Evolutionary conservation across 1,140 invertebrate species (phyloP).

Genomic region (Diorhabda elongata): DNA sequence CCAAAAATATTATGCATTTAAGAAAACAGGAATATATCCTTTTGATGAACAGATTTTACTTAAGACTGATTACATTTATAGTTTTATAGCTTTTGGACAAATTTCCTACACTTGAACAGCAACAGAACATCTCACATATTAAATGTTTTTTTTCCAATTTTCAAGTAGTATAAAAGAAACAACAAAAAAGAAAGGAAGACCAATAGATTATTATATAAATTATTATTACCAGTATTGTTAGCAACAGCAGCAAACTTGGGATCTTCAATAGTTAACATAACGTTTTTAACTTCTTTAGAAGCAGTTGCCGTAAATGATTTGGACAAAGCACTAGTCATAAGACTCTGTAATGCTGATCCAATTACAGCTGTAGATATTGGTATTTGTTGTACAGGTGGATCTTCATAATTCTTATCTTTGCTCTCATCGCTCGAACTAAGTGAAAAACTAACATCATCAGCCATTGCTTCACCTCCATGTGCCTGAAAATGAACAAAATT

Average conservation of each 20-base stretch:
- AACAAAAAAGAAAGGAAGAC: too few relatives aligned
- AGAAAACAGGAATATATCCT: too few relatives aligned
- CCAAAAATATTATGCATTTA: too few relatives aligned
- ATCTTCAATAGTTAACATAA: constrained; percentile 62
- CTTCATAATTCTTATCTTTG: constrained; percentile 31
- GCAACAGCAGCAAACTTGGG: constrained; percentile 71
- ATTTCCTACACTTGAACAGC: too few relatives aligned
- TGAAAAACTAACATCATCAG: constrained; percentile 57
- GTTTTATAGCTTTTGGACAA: too few relatives aligned
- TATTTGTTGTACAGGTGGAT: not conserved
- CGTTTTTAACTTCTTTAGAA: constrained; percentile 41
- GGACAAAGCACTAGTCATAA: constrained; percentile 38
- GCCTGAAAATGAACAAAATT: constrained; percentile 46
- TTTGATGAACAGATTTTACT: too few relatives aligned
- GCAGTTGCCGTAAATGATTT: constrained; percentile 19
- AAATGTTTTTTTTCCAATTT: too few relatives aligned
- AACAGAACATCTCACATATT: too few relatives aligned
- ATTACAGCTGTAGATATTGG: constrained; percentile 22
- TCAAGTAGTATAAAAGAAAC: too few relatives aligned
- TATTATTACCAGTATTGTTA: constrained; percentile 56
- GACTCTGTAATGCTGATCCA: constrained; percentile 37
- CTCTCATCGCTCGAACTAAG: constrained; percentile 56
- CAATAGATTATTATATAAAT: too few relatives aligned
- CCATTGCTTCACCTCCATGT: constrained; percentile 62
- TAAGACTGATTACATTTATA: too few relatives aligned